A percentile compares a stretch with the other conserved stretches of the same genome.
phyloP scores from a whole-genome alignment of 2,797 vertebrate genomes.

The Danio albolineatus region DNA sequence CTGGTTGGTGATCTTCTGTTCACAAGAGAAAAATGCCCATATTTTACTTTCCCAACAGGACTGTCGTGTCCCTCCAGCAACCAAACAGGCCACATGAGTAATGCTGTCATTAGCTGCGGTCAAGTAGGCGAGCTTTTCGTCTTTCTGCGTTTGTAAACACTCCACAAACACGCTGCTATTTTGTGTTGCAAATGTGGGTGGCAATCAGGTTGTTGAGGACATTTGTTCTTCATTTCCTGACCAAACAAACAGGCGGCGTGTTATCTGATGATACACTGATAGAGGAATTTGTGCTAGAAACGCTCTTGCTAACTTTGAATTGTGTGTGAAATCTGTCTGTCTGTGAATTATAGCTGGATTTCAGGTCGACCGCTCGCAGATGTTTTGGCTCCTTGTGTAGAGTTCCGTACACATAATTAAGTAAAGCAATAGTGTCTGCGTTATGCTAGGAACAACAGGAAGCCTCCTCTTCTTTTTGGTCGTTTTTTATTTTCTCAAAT shows the following conservation, averaged over 20 bases:
- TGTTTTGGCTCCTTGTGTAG: constrained; percentile 60
- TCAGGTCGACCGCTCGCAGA: constrained; percentile 69
- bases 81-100: constrained; percentile 63
- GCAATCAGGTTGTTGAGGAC: constrained; percentile 51
- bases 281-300: constrained; percentile 35
- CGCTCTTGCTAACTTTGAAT: constrained; percentile 22
- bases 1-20: constrained; percentile 70
- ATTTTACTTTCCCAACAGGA: constrained; percentile 46
- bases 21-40: constrained; percentile 42
- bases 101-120: constrained; percentile 68
- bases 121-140: constrained; percentile 46
- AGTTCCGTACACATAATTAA: constrained; percentile 56
- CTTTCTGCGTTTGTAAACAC: constrained; percentile 35
- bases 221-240: constrained; percentile 49
- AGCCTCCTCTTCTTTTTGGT: constrained; percentile 36
- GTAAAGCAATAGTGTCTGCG: constrained; percentile 60
- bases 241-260: constrained; percentile 33
- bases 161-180: constrained; percentile 56
- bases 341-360: constrained; percentile 32
- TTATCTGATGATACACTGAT: constrained; percentile 33
- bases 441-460: constrained; percentile 58
- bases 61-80: constrained; percentile 56
- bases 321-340: constrained; percentile 31
- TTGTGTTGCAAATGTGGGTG: constrained; percentile 66
- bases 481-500: not conserved